A percentile compares a stretch with the other conserved stretches of the same genome.
phyloP scores from a whole-genome alignment of 2,797 vertebrate genomes.

The Hozukius guyotensis region DNA sequence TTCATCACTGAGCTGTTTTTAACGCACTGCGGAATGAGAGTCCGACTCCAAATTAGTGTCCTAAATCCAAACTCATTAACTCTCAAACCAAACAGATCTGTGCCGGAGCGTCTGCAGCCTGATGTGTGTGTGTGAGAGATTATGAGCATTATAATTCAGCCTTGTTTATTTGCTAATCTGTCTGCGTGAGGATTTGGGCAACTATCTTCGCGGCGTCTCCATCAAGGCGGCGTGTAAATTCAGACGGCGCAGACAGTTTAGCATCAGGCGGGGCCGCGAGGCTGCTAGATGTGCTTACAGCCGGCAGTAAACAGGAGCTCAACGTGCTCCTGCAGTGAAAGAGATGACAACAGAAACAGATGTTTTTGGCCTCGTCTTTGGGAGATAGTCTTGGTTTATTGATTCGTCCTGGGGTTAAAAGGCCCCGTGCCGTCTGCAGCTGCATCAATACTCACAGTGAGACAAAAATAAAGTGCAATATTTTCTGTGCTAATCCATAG shows the following conservation, averaged over 20 bases:
- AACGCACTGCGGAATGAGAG: constrained; percentile 37
- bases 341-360: constrained; percentile 7
- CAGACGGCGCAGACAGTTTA: constrained; percentile 19
- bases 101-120: constrained; percentile 39
- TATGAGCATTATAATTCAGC: constrained; percentile 52
- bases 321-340: constrained; percentile 3
- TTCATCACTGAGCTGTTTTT: constrained; percentile 56
- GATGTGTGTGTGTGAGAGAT: constrained; percentile 50
- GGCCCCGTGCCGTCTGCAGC: not conserved
- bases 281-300: not conserved
- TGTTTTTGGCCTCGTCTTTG: not conserved
- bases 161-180: constrained; percentile 66
- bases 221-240: constrained; percentile 8
- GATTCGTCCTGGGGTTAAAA: constrained; percentile 41
- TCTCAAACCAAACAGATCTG: constrained; percentile 56
- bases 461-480: constrained; percentile 22
- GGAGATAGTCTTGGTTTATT: constrained; percentile 21
- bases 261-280: not conserved
- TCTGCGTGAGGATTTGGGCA: constrained; percentile 53
- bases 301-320: not conserved
- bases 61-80: constrained; percentile 70
- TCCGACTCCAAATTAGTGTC: constrained; percentile 63
- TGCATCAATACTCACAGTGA: not conserved
- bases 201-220: not conserved
- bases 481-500: constrained; percentile 51